phyloP scores from a whole-genome alignment of 2,888 invertebrate genomes.

The Iphiclides podalirius region DNA sequence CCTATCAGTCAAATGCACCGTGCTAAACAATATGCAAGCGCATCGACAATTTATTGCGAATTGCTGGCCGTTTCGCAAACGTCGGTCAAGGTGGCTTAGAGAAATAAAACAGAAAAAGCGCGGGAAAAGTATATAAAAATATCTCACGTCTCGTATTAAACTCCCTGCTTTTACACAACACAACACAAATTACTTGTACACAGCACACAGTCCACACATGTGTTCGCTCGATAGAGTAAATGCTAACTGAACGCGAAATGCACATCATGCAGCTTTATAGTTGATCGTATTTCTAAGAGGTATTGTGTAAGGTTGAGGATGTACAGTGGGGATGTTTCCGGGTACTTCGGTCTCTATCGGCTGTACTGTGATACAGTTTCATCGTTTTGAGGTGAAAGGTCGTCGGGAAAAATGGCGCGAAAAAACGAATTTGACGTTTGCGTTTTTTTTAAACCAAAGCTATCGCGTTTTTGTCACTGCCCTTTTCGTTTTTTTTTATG shows the following conservation, averaged over 20 bases:
- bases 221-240: slow-evolving; percentile 4
- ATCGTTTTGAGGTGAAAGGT: slow-evolving; percentile 8
- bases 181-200: slow-evolving; percentile 17
- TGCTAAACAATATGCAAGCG: slow-evolving; percentile 5
- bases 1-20: slow-evolving; percentile 10
- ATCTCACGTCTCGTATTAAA: slow-evolving; percentile 18
- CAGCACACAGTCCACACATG: slow-evolving; percentile 13
- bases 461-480: not conserved
- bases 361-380: slow-evolving; percentile 7
- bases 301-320: slow-evolving; percentile 27
- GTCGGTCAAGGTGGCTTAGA: slow-evolving; percentile 10
- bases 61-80: slow-evolving; percentile 12
- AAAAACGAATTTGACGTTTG: not conserved
- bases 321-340: slow-evolving; percentile 30
- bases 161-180: slow-evolving; percentile 21
- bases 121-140: slow-evolving; percentile 9
- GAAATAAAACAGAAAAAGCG: slow-evolving; percentile 8
- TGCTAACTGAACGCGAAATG: slow-evolving; percentile 16
- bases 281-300: slow-evolving; percentile 29
- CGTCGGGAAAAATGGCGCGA: not conserved
- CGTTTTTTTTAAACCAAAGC: not conserved
- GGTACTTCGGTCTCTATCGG: slow-evolving; percentile 23
- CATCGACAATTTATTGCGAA: slow-evolving; percentile 12
- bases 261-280: slow-evolving; percentile 22
- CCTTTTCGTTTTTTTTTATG: not conserved